These are phyloP conservation scores for Dysidea cf. avara DNA, from an alignment of 37 sponge, comb jelly and placozoan genomes.

Conservation along the genomic window DNA sequence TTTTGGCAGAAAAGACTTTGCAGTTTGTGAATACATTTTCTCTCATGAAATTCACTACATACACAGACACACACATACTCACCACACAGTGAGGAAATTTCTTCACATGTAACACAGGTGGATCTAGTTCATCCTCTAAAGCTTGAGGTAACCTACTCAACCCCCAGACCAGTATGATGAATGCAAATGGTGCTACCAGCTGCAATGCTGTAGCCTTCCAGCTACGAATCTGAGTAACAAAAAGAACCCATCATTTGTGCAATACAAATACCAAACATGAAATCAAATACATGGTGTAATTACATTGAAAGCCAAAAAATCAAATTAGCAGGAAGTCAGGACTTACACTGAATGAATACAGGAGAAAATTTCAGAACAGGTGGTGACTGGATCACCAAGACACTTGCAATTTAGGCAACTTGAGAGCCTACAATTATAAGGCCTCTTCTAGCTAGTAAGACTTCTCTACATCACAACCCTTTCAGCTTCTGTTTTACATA, in stretches of 20 bases:
- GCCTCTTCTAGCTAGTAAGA: neutral
- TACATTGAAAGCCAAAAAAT: too few relatives aligned
- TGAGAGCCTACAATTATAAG: too few relatives aligned
- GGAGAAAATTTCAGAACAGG: too few relatives aligned
- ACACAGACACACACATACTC: neutral
- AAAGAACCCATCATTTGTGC: neutral
- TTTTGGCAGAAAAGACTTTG: too few relatives aligned
- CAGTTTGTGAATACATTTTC: constrained; percentile 8
- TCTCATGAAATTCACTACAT: neutral
- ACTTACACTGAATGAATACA: too few relatives aligned
- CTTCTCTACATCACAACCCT: neutral
- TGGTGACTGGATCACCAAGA: too few relatives aligned
- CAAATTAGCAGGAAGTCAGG: too few relatives aligned
- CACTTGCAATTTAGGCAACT: too few relatives aligned
- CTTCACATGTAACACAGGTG: neutral
- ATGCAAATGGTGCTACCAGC: constrained; percentile 65
- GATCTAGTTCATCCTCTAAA: constrained; percentile 39
- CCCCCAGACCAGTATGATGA: constrained; percentile 49
- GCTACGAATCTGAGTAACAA: constrained; percentile 53
- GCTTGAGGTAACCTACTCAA: constrained; percentile 60
- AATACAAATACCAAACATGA: neutral
- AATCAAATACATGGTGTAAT: too few relatives aligned
- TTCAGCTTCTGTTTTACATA: too few relatives aligned
- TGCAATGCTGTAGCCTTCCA: constrained; percentile 73
- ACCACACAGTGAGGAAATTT: too few relatives aligned